Percentiles rank a stretch among this genome's conserved stretches.
Evolutionary conservation across 2,888 invertebrate genomes (phyloP).

Genomic region (Perizoma affinitatum): DNA sequence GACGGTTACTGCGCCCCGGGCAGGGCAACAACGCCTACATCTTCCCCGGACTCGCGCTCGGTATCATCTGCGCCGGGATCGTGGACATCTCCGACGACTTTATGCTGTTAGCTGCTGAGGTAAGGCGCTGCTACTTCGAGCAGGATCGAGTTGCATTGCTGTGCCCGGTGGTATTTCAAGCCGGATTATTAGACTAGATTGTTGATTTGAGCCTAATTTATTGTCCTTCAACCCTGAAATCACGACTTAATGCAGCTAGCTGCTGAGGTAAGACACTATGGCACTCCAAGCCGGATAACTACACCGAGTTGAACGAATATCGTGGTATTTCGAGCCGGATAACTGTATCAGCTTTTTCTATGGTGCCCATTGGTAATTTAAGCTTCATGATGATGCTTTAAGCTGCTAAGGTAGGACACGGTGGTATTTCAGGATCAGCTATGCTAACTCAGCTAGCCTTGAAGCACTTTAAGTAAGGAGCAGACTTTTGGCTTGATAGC

Average conservation of each 20-base stretch:
- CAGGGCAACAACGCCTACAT: conserved; percentile 99
- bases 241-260: conserved; percentile 95
- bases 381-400: too few species aligned
- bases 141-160: background rate
- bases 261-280: conserved; percentile 86
- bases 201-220: too few species aligned
- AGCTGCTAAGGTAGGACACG: too few species aligned
- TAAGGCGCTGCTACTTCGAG: conserved; percentile 49
- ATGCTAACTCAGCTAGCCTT: too few species aligned
- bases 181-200: background rate
- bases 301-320: background rate
- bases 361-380: too few species aligned
- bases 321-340: background rate
- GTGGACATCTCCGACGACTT: conserved; percentile 95
- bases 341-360: too few species aligned
- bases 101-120: conserved; percentile 95
- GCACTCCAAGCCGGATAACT: too few species aligned
- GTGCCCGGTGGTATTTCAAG: background rate
- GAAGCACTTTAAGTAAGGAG: too few species aligned
- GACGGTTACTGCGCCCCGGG: conserved; percentile 93
- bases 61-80: conserved; percentile 94
- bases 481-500: too few species aligned
- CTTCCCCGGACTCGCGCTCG: conserved; percentile 98
- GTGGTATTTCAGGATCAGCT: too few species aligned
- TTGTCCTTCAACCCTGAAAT: too few species aligned